A percentile compares a stretch with the other conserved stretches of the same genome.
These are phyloP conservation scores for Catostomus latipinnis DNA, from an alignment of 2,797 vertebrate genomes.

Conservation along the genomic window DNA sequence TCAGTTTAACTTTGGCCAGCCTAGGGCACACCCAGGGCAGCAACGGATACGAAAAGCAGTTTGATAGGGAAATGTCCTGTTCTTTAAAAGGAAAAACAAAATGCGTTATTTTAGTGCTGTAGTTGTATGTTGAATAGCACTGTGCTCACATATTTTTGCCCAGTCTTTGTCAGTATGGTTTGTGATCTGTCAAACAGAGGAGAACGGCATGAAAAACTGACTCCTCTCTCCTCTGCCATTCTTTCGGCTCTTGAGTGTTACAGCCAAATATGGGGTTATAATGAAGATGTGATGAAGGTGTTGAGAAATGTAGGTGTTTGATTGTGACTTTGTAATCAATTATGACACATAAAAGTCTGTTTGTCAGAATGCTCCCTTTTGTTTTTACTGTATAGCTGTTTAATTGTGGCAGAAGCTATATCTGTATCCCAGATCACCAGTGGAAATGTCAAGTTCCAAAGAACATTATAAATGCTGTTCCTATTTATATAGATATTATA, in stretches of 20 bases:
- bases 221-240: conserved; percentile 59
- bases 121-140: conserved; percentile 78
- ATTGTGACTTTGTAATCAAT: conserved; percentile 50
- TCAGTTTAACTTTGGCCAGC: conserved; percentile 59
- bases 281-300: conserved; percentile 11
- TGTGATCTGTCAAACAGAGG: conserved; percentile 76
- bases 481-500: conserved; percentile 5
- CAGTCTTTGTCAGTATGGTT: conserved; percentile 73
- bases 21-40: conserved; percentile 42
- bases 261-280: conserved; percentile 53
- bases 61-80: conserved; percentile 53
- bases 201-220: conserved; percentile 30
- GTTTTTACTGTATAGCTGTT: neutral
- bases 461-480: conserved; percentile 70
- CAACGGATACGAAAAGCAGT: conserved; percentile 48
- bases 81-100: conserved; percentile 57
- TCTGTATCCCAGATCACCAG: conserved; percentile 15
- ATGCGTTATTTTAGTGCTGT: conserved; percentile 59
- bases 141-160: conserved; percentile 78
- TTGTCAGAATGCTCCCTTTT: conserved; percentile 17
- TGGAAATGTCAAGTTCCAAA: conserved; percentile 85
- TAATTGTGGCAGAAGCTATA: conserved; percentile 9
- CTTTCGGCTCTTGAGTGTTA: conserved; percentile 55
- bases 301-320: conserved; percentile 38
- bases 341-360: conserved; percentile 38